phyloP scores from a whole-genome alignment of 2,797 vertebrate species.

The Myiothlypis coronata region DNA sequence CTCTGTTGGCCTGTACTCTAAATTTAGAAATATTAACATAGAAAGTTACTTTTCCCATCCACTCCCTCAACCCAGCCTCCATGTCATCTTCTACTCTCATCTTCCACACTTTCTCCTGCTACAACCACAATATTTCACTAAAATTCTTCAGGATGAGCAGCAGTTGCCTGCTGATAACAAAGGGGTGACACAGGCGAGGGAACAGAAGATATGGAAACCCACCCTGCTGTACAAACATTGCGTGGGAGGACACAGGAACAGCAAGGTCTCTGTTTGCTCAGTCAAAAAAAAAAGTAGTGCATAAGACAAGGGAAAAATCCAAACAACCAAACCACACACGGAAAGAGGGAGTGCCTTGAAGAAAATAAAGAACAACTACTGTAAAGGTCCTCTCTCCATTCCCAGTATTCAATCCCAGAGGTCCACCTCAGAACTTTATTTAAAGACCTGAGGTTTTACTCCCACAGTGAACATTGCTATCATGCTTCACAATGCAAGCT shows the following conservation, averaged over 20 bases:
- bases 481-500: fast-evolving
- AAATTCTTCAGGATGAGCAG: not conserved
- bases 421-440: not conserved
- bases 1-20: not conserved
- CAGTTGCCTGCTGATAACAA: not conserved
- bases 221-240: not conserved
- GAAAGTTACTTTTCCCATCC: not conserved
- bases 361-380: not conserved
- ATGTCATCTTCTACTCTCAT: not conserved
- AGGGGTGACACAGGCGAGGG: not conserved
- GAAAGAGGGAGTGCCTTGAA: not conserved
- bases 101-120: not conserved
- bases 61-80: not conserved
- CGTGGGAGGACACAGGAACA: not conserved
- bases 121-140: not conserved
- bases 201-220: not conserved
- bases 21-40: not conserved
- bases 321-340: not conserved
- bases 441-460: not conserved
- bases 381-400: not conserved
- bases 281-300: not conserved
- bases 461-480: fast-evolving
- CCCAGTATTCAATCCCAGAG: not conserved
- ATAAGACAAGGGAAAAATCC: not conserved
- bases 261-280: not conserved